Conservation (phyloP, 2,797 vertebrate genomes). For the Sandelia bainsii region DNA sequence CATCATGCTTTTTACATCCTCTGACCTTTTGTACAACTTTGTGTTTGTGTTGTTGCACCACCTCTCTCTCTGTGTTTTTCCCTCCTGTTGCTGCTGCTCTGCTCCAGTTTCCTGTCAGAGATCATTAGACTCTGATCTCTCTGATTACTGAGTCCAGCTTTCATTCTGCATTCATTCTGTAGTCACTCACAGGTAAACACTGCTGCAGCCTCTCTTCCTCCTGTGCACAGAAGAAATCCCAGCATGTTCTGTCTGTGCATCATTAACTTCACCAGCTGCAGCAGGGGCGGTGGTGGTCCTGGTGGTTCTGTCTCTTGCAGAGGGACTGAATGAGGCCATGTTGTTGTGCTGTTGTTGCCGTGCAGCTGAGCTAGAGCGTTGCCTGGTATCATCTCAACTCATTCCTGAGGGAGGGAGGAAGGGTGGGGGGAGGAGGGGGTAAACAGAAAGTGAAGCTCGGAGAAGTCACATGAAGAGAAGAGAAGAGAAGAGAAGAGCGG, state of each 20-base stretch:
- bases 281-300: too few relatives aligned
- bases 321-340: slow-evolving; percentile 28
- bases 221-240: too few relatives aligned
- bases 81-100: neutral
- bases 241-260: neutral
- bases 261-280: neutral
- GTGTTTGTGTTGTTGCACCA: neutral
- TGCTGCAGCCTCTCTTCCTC: neutral
- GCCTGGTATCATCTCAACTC: slow-evolving; percentile 31
- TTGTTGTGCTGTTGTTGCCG: slow-evolving; percentile 24
- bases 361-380: neutral
- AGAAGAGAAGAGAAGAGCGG: neutral
- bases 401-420: slow-evolving; percentile 29
- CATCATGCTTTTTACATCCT: neutral
- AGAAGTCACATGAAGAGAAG: neutral
- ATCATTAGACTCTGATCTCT: neutral
- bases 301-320: slow-evolving; percentile 13
- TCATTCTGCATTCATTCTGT: slow-evolving; percentile 9
- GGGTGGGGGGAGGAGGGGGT: neutral
- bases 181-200: slow-evolving; percentile 20
- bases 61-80: neutral
- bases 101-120: slow-evolving; percentile 1
- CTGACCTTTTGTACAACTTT: neutral
- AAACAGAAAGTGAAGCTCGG: slow-evolving; percentile 9
- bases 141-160: slow-evolving; percentile 22